Base-by-base conservation (phyloP, 2,888 invertebrate genomes). In the Electrophaes corylata region DNA sequence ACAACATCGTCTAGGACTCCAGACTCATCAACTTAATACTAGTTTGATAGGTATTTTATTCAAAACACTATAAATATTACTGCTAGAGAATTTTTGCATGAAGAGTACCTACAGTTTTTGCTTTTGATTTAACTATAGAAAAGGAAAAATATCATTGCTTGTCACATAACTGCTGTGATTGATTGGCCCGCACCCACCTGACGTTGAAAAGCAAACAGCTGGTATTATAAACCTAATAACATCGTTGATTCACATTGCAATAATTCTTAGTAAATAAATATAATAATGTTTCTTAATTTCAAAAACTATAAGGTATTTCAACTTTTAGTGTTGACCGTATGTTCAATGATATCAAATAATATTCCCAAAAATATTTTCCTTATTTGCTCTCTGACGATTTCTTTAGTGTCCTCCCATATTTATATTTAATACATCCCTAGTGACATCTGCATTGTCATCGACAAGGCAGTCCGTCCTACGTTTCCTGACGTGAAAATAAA, bases 81-180 rank as follows among this genome's bases (percentile, higher is more conserved):
- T 55, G 50, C 60, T 64, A 62, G 62, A 67, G 71, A 62, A 69
- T 72, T 71, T 73, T 73, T 69, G 75, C 75, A 69, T 46, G 12
- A 16, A 35, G 33, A 12, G 26, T 33, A 65, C 59, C 57, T 58
- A 56, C 70, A 74, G 75, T 76, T 78, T 8, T 81, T 75, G 70
- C 71, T 74, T 78, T 71, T 74, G 77, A 66, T 65, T 66, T 62
- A 70, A 67, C 79, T 76, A 78, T 80, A 76, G 62, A 66, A 72
- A 46, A 75, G 67, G 80, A 83, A 43, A 76, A 73, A 81, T 83
- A 83, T 67, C 70, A 80, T 78, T 81, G 83, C 78, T 81, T 84
- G 89, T 88, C 88, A 88, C 88, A 88, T 89, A 89, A 89, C 88
- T 82, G 84, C 78, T 64, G 83, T 89, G 90, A 91, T 91, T 88